Evolutionary conservation across 1,140 invertebrate species (phyloP).

Genomic region (Sesamia nonagrioides): DNA sequence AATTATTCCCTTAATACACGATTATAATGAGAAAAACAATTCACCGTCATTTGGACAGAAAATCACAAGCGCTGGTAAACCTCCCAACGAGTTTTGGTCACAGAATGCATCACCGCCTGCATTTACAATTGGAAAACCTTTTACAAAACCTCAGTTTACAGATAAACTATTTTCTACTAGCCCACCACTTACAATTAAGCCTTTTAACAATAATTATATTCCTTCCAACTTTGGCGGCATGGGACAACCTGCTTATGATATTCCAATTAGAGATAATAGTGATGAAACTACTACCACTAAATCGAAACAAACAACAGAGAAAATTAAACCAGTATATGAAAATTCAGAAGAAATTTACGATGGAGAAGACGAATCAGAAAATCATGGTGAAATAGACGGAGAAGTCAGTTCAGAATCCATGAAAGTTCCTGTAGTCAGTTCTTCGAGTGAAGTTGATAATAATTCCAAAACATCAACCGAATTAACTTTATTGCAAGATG

Average conservation of each 20-base stretch:
- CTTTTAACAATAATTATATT: conserved; percentile 75
- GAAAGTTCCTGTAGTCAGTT: conserved; percentile 80
- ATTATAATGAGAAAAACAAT: conserved; percentile 69
- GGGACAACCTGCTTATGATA: conserved; percentile 82
- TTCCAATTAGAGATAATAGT: conserved; percentile 80
- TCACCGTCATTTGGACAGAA: conserved; percentile 78
- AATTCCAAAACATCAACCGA: conserved; percentile 60
- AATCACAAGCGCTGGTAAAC: conserved; percentile 72
- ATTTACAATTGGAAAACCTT: conserved; percentile 75
- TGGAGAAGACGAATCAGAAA: conserved; percentile 73
- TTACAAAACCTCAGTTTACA: conserved; percentile 66
- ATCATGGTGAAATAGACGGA: conserved; percentile 69
- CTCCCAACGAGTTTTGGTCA: conserved; percentile 71
- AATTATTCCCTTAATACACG: conserved; percentile 80
- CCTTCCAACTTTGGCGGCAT: conserved; percentile 72
- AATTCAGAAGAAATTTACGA: conserved; percentile 83
- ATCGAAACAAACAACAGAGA: conserved; percentile 50
- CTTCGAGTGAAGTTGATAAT: conserved; percentile 64
- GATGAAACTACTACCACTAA: conserved; percentile 71
- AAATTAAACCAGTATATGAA: conserved; percentile 77
- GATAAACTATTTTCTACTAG: conserved; percentile 45
- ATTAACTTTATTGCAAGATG: conserved; percentile 60
- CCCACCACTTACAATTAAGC: conserved; percentile 64
- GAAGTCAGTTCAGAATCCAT: conserved; percentile 84
- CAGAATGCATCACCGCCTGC: conserved; percentile 62